Percentiles rank a stretch among this genome's conserved stretches.
These are phyloP conservation scores for Eupleurogrammus muticus DNA, from an alignment of 2,797 vertebrate genomes.

Conservation along the genomic window DNA sequence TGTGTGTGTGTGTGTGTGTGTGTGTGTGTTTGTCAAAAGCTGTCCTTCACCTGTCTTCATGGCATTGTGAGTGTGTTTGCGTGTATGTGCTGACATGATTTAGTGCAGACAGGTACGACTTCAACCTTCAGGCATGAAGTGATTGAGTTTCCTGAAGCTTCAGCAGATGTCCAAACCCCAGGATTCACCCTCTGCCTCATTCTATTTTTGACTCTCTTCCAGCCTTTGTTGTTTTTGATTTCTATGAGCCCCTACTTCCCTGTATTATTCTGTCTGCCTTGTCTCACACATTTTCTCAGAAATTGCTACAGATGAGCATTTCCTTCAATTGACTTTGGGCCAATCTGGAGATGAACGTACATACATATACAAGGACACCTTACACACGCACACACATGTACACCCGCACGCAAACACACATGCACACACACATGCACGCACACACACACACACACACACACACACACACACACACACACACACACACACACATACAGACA, in stretches of 20 bases:
- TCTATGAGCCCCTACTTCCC: conserved; percentile 14
- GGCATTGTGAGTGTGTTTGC: conserved; percentile 6
- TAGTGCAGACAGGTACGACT: conserved; percentile 68
- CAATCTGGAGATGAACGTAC: background rate
- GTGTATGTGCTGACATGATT: conserved; percentile 54
- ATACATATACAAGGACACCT: background rate
- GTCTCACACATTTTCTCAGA: conserved; percentile 4
- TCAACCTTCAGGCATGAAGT: conserved; percentile 83
- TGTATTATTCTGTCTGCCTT: conserved; percentile 15
- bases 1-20: conserved; percentile 18
- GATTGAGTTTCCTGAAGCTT: conserved; percentile 88
- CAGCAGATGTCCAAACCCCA: conserved; percentile 77
- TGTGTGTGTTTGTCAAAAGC: conserved; percentile 44
- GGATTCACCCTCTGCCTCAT: conserved; percentile 43
- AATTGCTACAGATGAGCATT: conserved; percentile 17
- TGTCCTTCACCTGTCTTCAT: conserved; percentile 60
- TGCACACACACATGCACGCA: conserved; percentile 15
- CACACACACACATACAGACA: conserved; percentile 17
- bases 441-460: conserved; percentile 22
- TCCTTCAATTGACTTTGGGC: conserved; percentile 17
- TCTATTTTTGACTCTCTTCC: conserved; percentile 32
- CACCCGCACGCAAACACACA: conserved; percentile 13
- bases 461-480: conserved; percentile 26
- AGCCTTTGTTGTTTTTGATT: conserved; percentile 35
- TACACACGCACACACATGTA: background rate